Conservation (phyloP, 1,140 invertebrate species). For the Caenorhabditis tropicalis region DNA sequence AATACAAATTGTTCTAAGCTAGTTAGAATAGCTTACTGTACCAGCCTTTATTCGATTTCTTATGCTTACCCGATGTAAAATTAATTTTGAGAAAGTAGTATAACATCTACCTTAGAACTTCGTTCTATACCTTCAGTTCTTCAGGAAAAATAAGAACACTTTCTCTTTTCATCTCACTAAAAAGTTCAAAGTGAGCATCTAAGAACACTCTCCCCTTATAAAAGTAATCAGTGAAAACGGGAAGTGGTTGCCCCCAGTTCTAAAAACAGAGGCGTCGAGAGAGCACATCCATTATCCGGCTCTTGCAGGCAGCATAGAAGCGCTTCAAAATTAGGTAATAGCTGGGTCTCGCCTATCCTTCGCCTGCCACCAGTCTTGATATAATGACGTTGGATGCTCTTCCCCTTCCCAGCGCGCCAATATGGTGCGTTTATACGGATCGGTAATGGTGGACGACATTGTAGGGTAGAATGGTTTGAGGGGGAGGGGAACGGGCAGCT, state of each 20-base stretch:
- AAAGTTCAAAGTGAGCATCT: background rate
- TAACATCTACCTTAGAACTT: too few relatives aligned
- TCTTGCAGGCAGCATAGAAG: slow-evolving; percentile 23
- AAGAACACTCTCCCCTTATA: background rate
- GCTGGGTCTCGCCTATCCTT: slow-evolving; percentile 23
- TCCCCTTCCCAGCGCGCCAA: background rate
- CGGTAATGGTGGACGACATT: background rate
- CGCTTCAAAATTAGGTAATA: slow-evolving; percentile 41
- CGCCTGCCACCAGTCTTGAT: slow-evolving; percentile 39
- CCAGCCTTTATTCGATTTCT: too few relatives aligned
- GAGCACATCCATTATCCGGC: slow-evolving; percentile 42
- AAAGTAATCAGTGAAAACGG: background rate
- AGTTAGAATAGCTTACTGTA: too few relatives aligned
- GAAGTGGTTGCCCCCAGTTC: background rate
- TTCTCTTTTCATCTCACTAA: too few relatives aligned
- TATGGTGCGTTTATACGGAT: background rate
- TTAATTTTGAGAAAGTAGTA: too few relatives aligned
- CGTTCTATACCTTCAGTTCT: too few relatives aligned
- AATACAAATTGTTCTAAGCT: too few relatives aligned
- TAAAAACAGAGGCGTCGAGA: background rate
- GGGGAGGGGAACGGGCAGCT: background rate
- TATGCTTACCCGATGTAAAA: too few relatives aligned
- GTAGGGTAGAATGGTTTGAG: background rate
- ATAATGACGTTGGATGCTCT: slow-evolving; percentile 23
- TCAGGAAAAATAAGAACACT: too few relatives aligned